phyloP scores from a whole-genome alignment of 1,140 invertebrate genomes.

The Mactra quadrangularis region DNA sequence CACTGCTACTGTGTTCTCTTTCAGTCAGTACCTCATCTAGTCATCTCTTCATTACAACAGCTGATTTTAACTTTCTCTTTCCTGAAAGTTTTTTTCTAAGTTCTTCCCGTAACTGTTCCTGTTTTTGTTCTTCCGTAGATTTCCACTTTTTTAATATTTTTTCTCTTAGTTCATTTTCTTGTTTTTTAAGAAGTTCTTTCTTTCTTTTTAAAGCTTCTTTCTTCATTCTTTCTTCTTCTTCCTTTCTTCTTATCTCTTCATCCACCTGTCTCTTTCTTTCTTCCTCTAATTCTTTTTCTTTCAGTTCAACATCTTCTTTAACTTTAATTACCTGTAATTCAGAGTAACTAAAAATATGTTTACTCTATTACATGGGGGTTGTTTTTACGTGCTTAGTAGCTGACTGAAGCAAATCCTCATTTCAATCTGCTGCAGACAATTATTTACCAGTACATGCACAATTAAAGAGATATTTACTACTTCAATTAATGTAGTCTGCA shows the following conservation, averaged over 20 bases:
- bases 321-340: conserved; percentile 49
- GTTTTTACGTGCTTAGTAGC: no score
- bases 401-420: no score
- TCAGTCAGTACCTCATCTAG: conserved; percentile 51
- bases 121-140: conserved; percentile 49
- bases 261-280: conserved; percentile 49
- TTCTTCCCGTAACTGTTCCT: conserved; percentile 46
- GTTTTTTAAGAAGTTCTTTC: conserved; percentile 46
- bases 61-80: conserved; percentile 56
- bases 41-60: conserved; percentile 55
- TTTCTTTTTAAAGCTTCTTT: conserved; percentile 42
- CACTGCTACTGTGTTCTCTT: not conserved
- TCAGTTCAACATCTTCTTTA: conserved; percentile 42
- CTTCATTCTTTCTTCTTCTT: conserved; percentile 45
- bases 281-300: conserved; percentile 52
- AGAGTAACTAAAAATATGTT: no score
- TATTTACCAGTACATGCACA: no score
- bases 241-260: conserved; percentile 43
- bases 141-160: conserved; percentile 57
- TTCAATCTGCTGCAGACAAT: no score
- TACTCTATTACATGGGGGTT: no score
- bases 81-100: conserved; percentile 46
- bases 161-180: conserved; percentile 59
- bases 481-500: no score
- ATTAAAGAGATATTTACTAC: no score